Conservation (phyloP, 1,140 invertebrate genomes). For the Asbolus verrucosus region DNA sequence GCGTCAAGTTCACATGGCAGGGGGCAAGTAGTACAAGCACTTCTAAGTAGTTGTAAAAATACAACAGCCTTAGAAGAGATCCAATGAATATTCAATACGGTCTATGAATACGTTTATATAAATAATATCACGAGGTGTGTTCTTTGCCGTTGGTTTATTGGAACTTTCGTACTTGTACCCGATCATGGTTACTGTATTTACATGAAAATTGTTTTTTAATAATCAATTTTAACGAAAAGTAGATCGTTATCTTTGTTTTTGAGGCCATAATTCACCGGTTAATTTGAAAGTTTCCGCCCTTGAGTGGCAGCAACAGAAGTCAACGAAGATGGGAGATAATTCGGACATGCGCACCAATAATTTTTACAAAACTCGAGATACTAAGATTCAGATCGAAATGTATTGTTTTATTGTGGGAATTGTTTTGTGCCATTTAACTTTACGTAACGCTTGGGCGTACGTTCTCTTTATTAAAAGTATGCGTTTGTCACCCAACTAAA, state of each 20-base stretch:
- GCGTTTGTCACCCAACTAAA: conserved; percentile 15
- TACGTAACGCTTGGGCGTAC: conserved; percentile 2
- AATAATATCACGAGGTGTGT: conserved; percentile 23
- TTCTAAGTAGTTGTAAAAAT: too few relatives aligned
- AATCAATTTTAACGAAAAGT: conserved; percentile 4
- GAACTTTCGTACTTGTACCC: not conserved
- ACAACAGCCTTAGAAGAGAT: conserved; percentile 16
- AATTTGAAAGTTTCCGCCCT: conserved; percentile 19
- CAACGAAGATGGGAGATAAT: not conserved
- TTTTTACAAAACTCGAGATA: not conserved
- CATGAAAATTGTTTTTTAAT: conserved; percentile 31
- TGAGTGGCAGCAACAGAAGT: not conserved
- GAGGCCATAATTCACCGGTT: conserved; percentile 19
- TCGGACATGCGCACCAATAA: not conserved
- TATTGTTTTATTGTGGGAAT: not conserved
- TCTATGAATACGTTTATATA: conserved; percentile 6
- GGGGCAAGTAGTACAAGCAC: not conserved
- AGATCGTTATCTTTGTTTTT: conserved; percentile 23
- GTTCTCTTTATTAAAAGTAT: not conserved
- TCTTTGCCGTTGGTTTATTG: too few relatives aligned
- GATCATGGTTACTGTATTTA: conserved; percentile 14
- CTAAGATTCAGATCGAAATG: not conserved
- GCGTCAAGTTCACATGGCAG: conserved; percentile 23
- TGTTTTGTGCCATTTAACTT: not conserved
- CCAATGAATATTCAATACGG: conserved; percentile 25